Evolutionary conservation across 2,113 vertebrate species (phyloP).

Genomic region (Chionomys nivalis): DNA sequence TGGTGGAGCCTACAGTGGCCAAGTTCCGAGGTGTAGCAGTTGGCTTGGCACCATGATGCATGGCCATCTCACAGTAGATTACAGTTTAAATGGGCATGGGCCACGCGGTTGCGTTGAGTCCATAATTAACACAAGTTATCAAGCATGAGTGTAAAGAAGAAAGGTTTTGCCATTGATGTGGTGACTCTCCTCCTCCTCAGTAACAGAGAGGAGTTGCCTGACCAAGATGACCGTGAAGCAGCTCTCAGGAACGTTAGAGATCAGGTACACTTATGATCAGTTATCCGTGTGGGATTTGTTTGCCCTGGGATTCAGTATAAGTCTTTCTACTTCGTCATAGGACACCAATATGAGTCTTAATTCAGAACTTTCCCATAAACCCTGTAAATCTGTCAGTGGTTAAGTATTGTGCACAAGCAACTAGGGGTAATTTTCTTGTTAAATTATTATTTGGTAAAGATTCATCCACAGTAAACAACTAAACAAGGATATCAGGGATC

Average conservation of each 20-base stretch:
- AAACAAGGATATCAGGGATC: conserved; percentile 65
- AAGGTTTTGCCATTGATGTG: neutral
- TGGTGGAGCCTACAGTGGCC: neutral
- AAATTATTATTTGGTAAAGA: conserved; percentile 59
- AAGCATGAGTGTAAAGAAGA: conserved; percentile 40
- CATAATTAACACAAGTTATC: neutral
- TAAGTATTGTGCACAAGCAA: conserved; percentile 30
- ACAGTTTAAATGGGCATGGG: neutral
- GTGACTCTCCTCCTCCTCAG: conserved; percentile 48
- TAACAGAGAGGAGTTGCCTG: conserved; percentile 43
- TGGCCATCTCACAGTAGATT: neutral
- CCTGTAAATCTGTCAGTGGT: conserved; percentile 30
- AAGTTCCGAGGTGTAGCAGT: neutral
- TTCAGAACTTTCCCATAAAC: conserved; percentile 61
- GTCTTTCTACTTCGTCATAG: conserved; percentile 65
- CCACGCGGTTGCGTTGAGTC: neutral
- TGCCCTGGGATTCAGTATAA: conserved; percentile 60
- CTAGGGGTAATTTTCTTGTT: conserved; percentile 72
- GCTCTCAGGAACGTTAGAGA: conserved; percentile 53
- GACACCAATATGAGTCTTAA: conserved; percentile 53
- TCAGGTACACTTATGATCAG: conserved; percentile 67
- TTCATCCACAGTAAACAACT: conserved; percentile 57
- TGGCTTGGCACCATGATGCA: neutral
- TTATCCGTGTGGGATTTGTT: conserved; percentile 65
- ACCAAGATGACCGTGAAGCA: conserved; percentile 62